Base-by-base conservation (phyloP, 2,113 vertebrate genomes). In the Empidonax alnorum region DNA sequence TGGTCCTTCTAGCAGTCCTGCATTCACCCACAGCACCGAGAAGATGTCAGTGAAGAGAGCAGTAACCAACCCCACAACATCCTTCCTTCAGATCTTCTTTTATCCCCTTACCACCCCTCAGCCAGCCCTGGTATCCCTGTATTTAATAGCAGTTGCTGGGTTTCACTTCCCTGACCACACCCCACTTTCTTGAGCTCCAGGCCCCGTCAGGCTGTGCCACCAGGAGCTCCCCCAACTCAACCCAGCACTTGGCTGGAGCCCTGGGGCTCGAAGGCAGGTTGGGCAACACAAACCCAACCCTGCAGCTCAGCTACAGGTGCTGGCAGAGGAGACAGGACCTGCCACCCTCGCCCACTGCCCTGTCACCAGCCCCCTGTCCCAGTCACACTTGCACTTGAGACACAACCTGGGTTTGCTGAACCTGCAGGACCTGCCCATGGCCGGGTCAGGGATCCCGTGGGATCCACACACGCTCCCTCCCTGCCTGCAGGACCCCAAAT, bases 201-300 rank as follows among this genome's bases (percentile, higher is more conserved):
- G 47, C 3, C 23, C 44, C 12, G 1, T 8, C 42, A 6, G 0
- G 0, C n/a, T 30, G 17, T 47, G 58, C 17, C 7, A 2, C 10
- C 41, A 67, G 55, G 39, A 65, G 33, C 35, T 63, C 77, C 56
- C 72, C 61, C 24, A 58, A 17, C 42, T 46, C 42, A 69, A 31
- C 15, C 14, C 55, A 74, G 20, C 21, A 1, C 18, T 9, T 10
- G 47, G 46, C 0, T 46, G 55, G 58, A 69, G 55, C 16, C 37
- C 53, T 46, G 3, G 1, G 25, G 52, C 33, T 37, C 1, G 0
- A 37, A 49, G 28, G 7, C 42, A 46, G 17, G 16, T 19, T 17
- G 18, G 3, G 6, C 31, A 42, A 27, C 14, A 35, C 2, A 5
- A 80, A 33, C n/a, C 62, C 23, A 37, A 27, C 7, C 20, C 19